Conservation (phyloP, 2,888 invertebrate genomes). For the Ernsta delagoae region DNA sequence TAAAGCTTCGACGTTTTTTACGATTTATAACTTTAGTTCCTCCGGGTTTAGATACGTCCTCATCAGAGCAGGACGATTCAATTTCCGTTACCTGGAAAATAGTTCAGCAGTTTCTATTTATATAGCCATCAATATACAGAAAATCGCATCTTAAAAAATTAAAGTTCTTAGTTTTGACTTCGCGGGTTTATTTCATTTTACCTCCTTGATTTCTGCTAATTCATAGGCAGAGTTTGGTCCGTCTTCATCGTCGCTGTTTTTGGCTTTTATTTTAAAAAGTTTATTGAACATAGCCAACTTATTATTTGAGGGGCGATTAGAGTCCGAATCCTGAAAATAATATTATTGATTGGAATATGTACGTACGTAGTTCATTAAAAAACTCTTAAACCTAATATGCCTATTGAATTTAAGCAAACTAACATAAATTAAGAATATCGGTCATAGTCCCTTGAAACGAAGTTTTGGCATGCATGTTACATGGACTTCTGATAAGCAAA, state of each 20-base stretch:
- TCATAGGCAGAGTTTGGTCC: neutral
- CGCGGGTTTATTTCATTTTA: neutral
- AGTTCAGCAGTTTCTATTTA: no score
- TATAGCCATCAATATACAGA: no score
- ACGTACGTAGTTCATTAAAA: no score
- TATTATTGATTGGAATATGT: neutral
- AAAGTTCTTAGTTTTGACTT: no score
- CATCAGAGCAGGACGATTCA: neutral
- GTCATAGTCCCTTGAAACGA: no score
- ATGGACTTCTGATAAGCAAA: no score
- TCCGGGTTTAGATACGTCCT: neutral
- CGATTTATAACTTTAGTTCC: neutral
- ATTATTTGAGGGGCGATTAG: neutral
- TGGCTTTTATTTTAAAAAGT: neutral
- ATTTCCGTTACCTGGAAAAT: neutral
- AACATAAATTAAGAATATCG: no score
- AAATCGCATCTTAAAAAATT: no score
- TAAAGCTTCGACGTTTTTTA: no score
- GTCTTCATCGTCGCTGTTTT: slow-evolving; percentile 2
- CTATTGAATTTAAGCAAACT: no score
- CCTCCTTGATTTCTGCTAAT: neutral
- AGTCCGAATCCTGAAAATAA: neutral
- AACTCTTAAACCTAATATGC: no score
- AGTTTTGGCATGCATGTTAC: no score
- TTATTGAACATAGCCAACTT: neutral